A percentile compares a stretch with the other conserved stretches of the same genome.
These are phyloP conservation scores for Darevskia mixta DNA, from an alignment of 2,797 vertebrate species.

Conservation along the genomic window DNA sequence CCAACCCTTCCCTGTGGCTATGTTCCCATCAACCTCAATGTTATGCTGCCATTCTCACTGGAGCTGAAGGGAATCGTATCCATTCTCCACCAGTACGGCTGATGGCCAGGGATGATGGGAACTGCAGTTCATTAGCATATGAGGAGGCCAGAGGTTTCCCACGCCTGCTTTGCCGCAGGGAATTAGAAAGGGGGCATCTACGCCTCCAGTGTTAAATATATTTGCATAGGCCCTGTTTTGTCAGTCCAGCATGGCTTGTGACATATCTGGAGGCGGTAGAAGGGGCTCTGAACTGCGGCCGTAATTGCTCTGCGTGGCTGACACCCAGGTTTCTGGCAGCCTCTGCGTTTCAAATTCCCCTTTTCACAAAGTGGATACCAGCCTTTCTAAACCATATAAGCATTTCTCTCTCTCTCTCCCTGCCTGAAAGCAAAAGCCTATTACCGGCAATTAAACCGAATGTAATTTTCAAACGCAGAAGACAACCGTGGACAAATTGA, in stretches of 20 bases:
- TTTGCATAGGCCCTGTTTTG: too few relatives aligned
- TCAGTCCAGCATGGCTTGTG: neutral
- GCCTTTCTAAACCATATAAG: accelerated
- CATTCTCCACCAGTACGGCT: too few relatives aligned
- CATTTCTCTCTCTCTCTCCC: constrained; percentile 21
- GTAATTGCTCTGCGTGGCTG: constrained; percentile 2
- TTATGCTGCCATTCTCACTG: too few relatives aligned
- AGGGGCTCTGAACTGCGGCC: neutral
- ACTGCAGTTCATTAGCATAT: neutral
- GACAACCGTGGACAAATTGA: constrained; percentile 23
- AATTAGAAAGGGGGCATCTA: neutral
- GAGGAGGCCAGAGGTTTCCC: neutral
- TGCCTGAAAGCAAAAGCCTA: constrained; percentile 30
- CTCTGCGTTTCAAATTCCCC: constrained; percentile 9
- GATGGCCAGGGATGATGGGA: neutral
- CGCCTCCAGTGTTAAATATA: neutral
- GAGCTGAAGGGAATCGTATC: too few relatives aligned
- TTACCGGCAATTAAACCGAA: constrained; percentile 44
- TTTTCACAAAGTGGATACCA: neutral
- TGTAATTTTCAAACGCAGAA: constrained; percentile 49
- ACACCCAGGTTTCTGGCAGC: neutral
- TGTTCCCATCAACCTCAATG: too few relatives aligned
- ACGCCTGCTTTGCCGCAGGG: neutral
- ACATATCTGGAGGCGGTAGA: neutral
- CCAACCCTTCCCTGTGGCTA: too few relatives aligned